Base-by-base conservation (phyloP, 2,888 invertebrate genomes). In the Anthrax anthrax region DNA sequence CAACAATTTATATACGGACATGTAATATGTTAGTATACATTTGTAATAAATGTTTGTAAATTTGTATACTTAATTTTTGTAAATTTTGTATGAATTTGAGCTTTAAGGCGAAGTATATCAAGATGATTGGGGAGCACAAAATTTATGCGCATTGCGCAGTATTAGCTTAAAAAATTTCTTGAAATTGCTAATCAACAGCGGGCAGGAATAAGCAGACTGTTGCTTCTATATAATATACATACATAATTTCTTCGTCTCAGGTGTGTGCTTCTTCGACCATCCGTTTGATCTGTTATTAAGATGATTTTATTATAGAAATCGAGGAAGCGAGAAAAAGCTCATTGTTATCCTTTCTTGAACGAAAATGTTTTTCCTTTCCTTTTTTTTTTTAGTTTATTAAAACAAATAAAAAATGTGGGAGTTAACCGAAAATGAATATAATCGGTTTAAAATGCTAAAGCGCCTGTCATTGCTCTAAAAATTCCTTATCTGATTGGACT, bases 321-420 rank as follows among this genome's bases (percentile, higher is more conserved):
- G 45, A 39, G 45, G 23, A 34, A 45, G 40, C 36, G 45, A 45
- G 45, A 45, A 36, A 32, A 27, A 37, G 16, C 36, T 13, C 38
- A 39, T 45, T 40, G 39, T 39, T 34, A 23, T 40, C 40, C 40
- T 27, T 27, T 36, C 36, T 40, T 39, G 29, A 27, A 19, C 12
- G 29, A 32, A 32, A 32, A n/a, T 34, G 19, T 12, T 12, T 40
- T 32, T 17, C 39, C 44, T 44, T 23, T 44, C 38, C 38, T 34
- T 39, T 44, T 39, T 39, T 44, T 44, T 39, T 32, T 32, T 2
- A 32, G 29, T 32, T 32, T 12, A 32, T 12, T 9, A 12, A 32
- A 12, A 32, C 29, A 39, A 39, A 27, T 16, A n/a, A 39, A 18
- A 45, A 47, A 50, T 47, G 50, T 50, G 50, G 50, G 50, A 48